These are phyloP conservation scores for Vireo altiloquus DNA, from an alignment of 2,113 vertebrate genomes.

Conservation along the genomic window DNA sequence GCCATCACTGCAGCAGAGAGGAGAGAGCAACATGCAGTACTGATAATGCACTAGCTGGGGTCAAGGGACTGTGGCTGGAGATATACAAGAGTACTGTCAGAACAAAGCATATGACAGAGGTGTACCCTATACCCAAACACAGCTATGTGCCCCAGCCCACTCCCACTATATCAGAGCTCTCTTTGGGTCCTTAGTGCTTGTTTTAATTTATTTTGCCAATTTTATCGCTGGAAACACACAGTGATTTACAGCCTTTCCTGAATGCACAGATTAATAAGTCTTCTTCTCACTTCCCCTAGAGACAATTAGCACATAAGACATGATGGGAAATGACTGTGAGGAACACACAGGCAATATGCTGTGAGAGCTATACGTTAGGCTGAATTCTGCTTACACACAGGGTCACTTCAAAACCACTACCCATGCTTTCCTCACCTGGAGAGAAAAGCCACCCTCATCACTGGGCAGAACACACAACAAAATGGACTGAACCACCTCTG, in stretches of 20 bases:
- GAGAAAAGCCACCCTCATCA: neutral
- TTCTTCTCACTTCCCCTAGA: slow-evolving; percentile 63
- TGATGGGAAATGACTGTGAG: slow-evolving; percentile 62
- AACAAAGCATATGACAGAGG: neutral
- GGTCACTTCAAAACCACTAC: neutral
- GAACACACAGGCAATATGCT: neutral
- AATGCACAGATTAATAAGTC: slow-evolving; percentile 65
- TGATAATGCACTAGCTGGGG: neutral
- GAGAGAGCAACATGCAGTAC: neutral
- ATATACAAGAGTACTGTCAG: neutral
- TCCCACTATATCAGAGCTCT: slow-evolving; percentile 51
- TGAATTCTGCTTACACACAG: neutral
- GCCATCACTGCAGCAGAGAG: neutral
- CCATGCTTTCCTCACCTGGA: neutral
- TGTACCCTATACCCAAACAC: neutral
- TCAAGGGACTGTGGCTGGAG: neutral
- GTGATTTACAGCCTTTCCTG: slow-evolving; percentile 65
- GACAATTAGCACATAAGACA: slow-evolving; percentile 60
- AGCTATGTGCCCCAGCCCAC: slow-evolving; percentile 15
- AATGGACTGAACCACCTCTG: neutral
- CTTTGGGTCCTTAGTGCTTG: slow-evolving; percentile 70
- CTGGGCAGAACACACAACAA: neutral
- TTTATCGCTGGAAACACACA: slow-evolving; percentile 62
- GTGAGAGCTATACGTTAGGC: neutral
- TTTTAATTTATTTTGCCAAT: slow-evolving; percentile 71